phyloP scores from a whole-genome alignment of 2,797 vertebrate genomes.

The Neosilurus hyrtlii region DNA sequence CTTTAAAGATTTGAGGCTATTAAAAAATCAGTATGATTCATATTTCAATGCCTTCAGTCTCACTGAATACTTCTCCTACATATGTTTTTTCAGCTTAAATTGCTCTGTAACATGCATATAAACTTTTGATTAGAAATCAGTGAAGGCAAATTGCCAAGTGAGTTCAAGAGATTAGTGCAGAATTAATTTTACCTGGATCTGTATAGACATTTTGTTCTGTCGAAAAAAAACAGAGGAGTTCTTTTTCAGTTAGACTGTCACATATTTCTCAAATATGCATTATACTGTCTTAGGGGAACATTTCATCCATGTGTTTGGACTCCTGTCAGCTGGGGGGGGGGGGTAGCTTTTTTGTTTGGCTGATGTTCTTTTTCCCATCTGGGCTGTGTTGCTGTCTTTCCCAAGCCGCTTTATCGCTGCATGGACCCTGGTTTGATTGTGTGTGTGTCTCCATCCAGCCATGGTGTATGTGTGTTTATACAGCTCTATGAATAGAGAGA shows the following conservation, averaged over 20 bases:
- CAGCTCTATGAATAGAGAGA: not conserved
- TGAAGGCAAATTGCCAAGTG: not conserved
- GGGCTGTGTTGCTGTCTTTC: not conserved
- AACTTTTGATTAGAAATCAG: not conserved
- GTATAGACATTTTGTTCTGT: not conserved
- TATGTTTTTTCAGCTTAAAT: too few relatives aligned
- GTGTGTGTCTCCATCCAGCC: not conserved
- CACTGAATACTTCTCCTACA: too few relatives aligned
- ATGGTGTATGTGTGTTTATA: not conserved
- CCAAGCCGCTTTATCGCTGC: slow-evolving; percentile 21
- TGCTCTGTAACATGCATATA: too few relatives aligned
- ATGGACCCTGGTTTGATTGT: slow-evolving; percentile 8
- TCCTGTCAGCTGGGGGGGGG: not conserved
- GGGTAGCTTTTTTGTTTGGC: not conserved
- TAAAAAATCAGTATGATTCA: too few relatives aligned
- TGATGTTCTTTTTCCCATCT: not conserved
- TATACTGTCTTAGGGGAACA: not conserved
- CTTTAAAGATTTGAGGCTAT: too few relatives aligned
- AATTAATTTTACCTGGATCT: not conserved
- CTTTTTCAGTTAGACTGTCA: too few relatives aligned
- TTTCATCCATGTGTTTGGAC: not conserved
- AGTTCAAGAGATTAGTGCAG: not conserved
- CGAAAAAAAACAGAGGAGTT: too few relatives aligned
- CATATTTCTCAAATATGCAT: not conserved
- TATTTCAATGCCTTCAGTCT: too few relatives aligned